Evolutionary conservation across 1,140 invertebrate species (phyloP).

Genomic region (Tetraneura akinire): DNA sequence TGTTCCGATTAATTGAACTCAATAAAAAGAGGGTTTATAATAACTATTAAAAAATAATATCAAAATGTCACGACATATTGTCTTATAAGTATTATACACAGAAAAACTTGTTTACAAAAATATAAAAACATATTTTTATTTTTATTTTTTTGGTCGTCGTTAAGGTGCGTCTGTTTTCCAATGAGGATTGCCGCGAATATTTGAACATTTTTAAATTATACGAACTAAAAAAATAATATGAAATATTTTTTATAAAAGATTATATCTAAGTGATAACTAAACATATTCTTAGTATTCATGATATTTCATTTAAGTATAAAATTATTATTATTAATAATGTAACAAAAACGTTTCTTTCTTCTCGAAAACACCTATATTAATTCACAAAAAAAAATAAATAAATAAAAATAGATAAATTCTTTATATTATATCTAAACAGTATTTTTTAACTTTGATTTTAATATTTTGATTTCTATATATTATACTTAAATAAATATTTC

Average conservation of each 20-base stretch:
- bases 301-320: neutral
- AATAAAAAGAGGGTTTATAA: neutral
- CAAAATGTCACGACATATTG: too few relatives aligned
- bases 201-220: constrained; percentile 1
- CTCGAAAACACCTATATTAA: too few relatives aligned
- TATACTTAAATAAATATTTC: too few relatives aligned
- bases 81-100: neutral
- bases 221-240: neutral
- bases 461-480: too few relatives aligned
- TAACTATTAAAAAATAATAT: neutral
- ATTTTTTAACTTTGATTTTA: too few relatives aligned
- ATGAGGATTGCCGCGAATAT: too few relatives aligned
- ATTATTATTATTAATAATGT: neutral
- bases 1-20: constrained; percentile 22
- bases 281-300: neutral
- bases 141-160: neutral
- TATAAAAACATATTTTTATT: constrained; percentile 5
- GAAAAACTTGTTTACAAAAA: neutral
- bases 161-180: neutral
- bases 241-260: neutral
- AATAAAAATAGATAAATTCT: too few relatives aligned
- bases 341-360: too few relatives aligned
- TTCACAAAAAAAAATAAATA: too few relatives aligned
- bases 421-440: too few relatives aligned
- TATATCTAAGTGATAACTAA: neutral